Conservation (phyloP, 2,888 invertebrate species). For the Philereme transversata region DNA sequence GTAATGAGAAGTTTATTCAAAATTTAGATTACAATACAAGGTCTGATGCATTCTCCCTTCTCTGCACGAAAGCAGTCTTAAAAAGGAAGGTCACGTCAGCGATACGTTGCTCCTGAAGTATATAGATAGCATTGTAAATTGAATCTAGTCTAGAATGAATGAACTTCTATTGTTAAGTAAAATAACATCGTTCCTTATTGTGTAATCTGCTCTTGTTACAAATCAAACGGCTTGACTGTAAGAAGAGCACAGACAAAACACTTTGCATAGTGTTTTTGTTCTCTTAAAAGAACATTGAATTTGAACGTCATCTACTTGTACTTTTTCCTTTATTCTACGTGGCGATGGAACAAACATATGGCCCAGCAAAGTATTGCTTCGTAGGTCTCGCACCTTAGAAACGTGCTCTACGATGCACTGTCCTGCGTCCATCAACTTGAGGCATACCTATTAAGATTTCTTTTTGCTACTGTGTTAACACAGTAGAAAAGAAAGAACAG, state of each 20-base stretch:
- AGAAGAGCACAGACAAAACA: neutral
- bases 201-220: constrained; percentile 22
- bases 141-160: constrained; percentile 41
- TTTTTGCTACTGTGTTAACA: no score
- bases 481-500: no score
- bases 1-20: constrained; percentile 15
- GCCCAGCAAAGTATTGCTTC: no score
- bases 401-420: no score
- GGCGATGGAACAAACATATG: no score
- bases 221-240: neutral
- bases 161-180: constrained; percentile 42
- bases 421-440: no score
- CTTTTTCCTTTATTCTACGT: neutral
- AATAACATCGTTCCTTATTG: constrained; percentile 29
- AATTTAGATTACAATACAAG: constrained; percentile 38
- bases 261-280: neutral
- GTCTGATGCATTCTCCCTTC: constrained; percentile 41
- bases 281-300: constrained; percentile 1
- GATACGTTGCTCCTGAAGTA: neutral
- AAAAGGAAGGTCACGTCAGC: constrained; percentile 43
- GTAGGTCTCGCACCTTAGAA: no score
- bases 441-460: no score
- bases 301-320: neutral
- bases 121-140: constrained; percentile 46
- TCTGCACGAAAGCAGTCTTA: constrained; percentile 48